A percentile compares a stretch with the other conserved stretches of the same genome.
phyloP scores from a whole-genome alignment of 1,140 invertebrate genomes.

The Drosophila auraria region DNA sequence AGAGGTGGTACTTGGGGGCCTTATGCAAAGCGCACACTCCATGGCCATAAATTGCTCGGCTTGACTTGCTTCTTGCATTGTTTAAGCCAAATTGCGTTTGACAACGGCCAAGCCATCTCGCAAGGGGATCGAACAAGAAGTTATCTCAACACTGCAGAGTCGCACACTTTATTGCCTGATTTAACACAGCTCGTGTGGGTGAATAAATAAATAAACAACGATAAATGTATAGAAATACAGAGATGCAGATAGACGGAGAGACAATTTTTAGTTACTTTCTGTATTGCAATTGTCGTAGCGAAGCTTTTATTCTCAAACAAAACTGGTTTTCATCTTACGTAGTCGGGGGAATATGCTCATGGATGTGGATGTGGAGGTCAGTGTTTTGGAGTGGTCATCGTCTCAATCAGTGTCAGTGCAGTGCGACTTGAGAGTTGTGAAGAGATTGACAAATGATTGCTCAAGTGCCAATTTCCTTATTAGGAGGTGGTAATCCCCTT shows the following conservation, averaged over 20 bases:
- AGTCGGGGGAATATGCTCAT: constrained; percentile 5
- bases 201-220: constrained; percentile 29
- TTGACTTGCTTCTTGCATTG: constrained; percentile 64
- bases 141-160: constrained; percentile 45
- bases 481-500: constrained; percentile 20
- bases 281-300: constrained; percentile 21
- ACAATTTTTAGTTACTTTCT: constrained; percentile 15
- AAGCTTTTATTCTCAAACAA: constrained; percentile 12
- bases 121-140: constrained; percentile 31
- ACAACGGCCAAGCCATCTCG: constrained; percentile 22
- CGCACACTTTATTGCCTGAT: constrained; percentile 61
- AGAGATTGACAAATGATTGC: constrained; percentile 61
- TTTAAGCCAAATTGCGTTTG: constrained; percentile 78
- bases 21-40: constrained; percentile 40
- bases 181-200: constrained; percentile 32
- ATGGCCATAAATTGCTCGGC: constrained; percentile 57
- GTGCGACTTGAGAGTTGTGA: constrained; percentile 22
- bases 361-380: constrained; percentile 14
- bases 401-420: constrained; percentile 47
- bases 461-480: constrained; percentile 64
- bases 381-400: constrained; percentile 26
- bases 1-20: constrained; percentile 3
- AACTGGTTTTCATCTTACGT: constrained; percentile 17
- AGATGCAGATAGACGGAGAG: constrained; percentile 1
- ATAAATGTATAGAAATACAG: constrained; percentile 13